Evolutionary conservation across 2,888 invertebrate genomes (phyloP), one percentile per base, ranked within the genome.

Genomic region (Sylvicola cinctus): DNA sequence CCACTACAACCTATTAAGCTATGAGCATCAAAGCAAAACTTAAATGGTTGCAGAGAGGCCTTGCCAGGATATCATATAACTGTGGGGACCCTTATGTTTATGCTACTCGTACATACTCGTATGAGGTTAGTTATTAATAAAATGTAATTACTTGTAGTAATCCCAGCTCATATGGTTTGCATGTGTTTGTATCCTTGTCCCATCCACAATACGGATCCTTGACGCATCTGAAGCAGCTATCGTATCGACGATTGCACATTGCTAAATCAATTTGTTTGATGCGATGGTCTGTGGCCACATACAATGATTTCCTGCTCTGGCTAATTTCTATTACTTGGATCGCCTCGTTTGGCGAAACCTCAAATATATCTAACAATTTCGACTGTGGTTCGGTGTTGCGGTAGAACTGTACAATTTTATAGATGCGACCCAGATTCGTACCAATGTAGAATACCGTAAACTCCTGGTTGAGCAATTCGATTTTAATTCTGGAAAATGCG

Each of bases 131-230:
- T 6, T 20, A 20, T 20, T 20, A 29, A 31, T 29, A 29, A 30
- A 37, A 41, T 44, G 45, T 42, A 49, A 26, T 36, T 28, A 38
- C 52, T 49, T 52, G 52, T 40, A 58, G 43, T 62, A 61, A 78
- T 73, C 85, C 87, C 41, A 83, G 74, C 46, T 74, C 70, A 53
- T 85, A 88, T 13, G 87, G 83, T 45, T 83, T 75, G 60, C 90
- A 90, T 34, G 77, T 74, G 40, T 76, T 77, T 14, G 74, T 70
- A 43, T 88, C 85, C 45, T 83, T 75, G 53, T 91, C 91, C 93
- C 93, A 93, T 26, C 91, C 91, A 51, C 93, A 93, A 56, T 93
- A 91, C 0, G 93, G 93, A 61, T 93, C 93, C 47, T 84, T 74
- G 10, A 90, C 84, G 61, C 93, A 93, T 34, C 87, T 66, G 45